Conservation (phyloP, 2,888 invertebrate species). For the Caenorhabditis sp. region DNA sequence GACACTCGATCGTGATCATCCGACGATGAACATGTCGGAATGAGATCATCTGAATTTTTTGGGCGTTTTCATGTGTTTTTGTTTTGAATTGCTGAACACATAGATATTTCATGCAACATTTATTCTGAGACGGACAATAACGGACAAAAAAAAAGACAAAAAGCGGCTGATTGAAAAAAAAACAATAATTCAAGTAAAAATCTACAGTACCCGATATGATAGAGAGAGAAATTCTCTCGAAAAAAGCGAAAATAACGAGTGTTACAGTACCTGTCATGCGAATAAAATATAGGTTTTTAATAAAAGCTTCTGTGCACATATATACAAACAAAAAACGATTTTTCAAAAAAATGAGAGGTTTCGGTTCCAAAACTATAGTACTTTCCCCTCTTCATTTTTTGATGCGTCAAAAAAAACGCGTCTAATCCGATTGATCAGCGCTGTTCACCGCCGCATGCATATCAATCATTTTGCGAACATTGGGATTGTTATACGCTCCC, state of each 20-base stretch:
- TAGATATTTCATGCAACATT: background rate
- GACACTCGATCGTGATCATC: conserved; percentile 45
- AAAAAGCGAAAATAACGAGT: no score
- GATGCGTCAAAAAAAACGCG: background rate
- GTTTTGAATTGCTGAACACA: background rate
- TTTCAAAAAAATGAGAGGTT: no score
- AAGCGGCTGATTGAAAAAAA: no score
- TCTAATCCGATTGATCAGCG: conserved; percentile 18
- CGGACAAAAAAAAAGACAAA: conserved; percentile 5
- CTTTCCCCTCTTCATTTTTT: no score
- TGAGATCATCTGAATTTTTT: conserved; percentile 32
- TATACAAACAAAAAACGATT: no score
- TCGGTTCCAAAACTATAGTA: no score
- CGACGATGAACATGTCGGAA: conserved; percentile 55
- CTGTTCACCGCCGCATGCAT: conserved; percentile 13
- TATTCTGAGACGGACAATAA: conserved; percentile 7
- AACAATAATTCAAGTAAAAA: no score
- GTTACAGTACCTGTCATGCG: no score
- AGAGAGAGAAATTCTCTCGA: no score
- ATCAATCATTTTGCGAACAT: conserved; percentile 52
- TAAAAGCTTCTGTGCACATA: no score
- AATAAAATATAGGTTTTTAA: no score
- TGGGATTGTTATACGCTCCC: conserved; percentile 47
- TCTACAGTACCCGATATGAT: no score
- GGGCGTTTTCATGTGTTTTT: background rate